phyloP scores from a whole-genome alignment of 2,888 invertebrate genomes.

The Lymantria monacha region DNA sequence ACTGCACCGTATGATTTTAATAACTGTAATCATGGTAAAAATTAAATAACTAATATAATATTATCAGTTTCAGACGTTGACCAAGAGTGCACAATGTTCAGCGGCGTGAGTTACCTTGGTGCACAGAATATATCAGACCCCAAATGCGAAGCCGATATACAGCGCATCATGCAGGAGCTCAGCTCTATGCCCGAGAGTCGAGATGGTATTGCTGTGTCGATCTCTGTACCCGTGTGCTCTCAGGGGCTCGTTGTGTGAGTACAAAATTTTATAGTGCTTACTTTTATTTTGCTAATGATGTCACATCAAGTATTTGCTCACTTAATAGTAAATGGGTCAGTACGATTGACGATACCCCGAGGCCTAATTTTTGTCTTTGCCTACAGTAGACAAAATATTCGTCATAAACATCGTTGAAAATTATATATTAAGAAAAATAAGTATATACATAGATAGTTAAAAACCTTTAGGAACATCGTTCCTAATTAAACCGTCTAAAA shows the following conservation, averaged over 20 bases:
- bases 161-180: conserved; percentile 94
- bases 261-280: background rate
- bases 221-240: conserved; percentile 95
- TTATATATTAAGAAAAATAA: too few relatives aligned
- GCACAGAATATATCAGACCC: conserved; percentile 95
- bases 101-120: conserved; percentile 96
- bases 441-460: too few relatives aligned
- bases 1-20: too few relatives aligned
- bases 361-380: too few relatives aligned
- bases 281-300: background rate
- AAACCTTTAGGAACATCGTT: too few relatives aligned
- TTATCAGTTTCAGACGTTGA: conserved; percentile 88
- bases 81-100: conserved; percentile 95
- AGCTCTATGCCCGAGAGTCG: conserved; percentile 88
- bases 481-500: too few relatives aligned
- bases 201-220: conserved; percentile 93
- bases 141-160: conserved; percentile 95
- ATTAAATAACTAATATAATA: background rate
- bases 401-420: too few relatives aligned
- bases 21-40: too few relatives aligned
- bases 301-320: background rate
- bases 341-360: too few relatives aligned
- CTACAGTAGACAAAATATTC: too few relatives aligned
- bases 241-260: conserved; percentile 96
- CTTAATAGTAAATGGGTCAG: too few relatives aligned